These are phyloP conservation scores for Diloba caeruleocephala DNA, from an alignment of 2,888 invertebrate species.

Conservation along the genomic window DNA sequence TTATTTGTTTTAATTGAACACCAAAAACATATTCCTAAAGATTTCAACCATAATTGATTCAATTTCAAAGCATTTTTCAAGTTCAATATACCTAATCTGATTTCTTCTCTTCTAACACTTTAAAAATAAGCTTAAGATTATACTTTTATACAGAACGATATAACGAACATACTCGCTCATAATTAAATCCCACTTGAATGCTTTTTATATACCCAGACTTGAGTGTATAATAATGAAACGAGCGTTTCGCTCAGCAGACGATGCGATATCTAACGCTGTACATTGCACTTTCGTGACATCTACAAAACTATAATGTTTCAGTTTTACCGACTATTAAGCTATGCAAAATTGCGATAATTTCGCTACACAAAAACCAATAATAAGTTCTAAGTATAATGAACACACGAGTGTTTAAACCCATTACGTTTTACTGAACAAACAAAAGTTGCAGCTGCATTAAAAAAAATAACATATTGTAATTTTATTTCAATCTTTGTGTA, in stretches of 20 bases:
- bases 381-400: constrained; percentile 30
- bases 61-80: too few relatives aligned
- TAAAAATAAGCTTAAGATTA: constrained; percentile 8
- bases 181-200: constrained; percentile 57
- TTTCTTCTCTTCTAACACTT: not conserved
- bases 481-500: too few relatives aligned
- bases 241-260: constrained; percentile 56
- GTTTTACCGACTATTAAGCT: constrained; percentile 27
- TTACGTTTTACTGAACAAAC: constrained; percentile 32
- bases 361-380: constrained; percentile 30
- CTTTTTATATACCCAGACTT: constrained; percentile 42
- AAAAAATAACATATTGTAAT: too few relatives aligned
- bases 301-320: constrained; percentile 26
- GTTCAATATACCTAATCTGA: too few relatives aligned
- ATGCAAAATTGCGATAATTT: constrained; percentile 26
- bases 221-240: constrained; percentile 59
- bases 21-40: too few relatives aligned
- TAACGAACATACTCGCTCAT: constrained; percentile 35
- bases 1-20: too few relatives aligned
- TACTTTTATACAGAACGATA: constrained; percentile 32
- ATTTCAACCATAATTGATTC: too few relatives aligned
- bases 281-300: constrained; percentile 52
- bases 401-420: constrained; percentile 21
- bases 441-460: too few relatives aligned
- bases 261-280: constrained; percentile 47